Evolutionary conservation across 2,888 invertebrate species (phyloP), one percentile per base, ranked within the genome.

Genomic region (Autographa gamma): DNA sequence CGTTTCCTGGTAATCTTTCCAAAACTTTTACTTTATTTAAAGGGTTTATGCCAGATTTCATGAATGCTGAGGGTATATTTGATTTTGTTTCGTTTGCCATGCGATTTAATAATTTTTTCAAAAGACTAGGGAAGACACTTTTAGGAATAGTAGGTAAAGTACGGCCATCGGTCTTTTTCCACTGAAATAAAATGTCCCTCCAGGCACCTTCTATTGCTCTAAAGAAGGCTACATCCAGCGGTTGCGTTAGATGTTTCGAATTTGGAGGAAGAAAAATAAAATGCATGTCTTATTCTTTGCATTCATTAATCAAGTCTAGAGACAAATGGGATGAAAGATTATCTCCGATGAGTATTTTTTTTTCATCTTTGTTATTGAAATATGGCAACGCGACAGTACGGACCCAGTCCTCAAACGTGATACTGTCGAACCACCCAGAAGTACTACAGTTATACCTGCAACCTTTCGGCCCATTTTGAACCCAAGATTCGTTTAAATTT

Each of bases 401-500:
- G 34, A 90, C 82, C 87, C 87, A 90, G 68, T 90, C 85, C 77
- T 88, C 82, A 80, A 91, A 91, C 58, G 79, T 81, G 11, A 34
- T 71, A 7, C 69, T 43, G 77, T 90, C 90, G 73, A 90, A 87
- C 90, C 89, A 73, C 32, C 90, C 93, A 65, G 82, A 85, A 71
- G 83, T 76, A 4, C 87, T 84, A 4, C 74, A 61, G 79, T 90
- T 93, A 72, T 91, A 94, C 16, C 89, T 48, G 66, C 86, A 60
- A 61, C 85, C n/a, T n/a, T n/a, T n/a, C n/a, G n/a, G n/a, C n/a
- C n/a, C n/a, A n/a, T n/a, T n/a, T n/a, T n/a, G n/a, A 4, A 80
- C 85, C 92, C 93, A 93, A 6, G 86, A 81, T 52, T 85, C 73
- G 78, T 86, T 90, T 34, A 92, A 41, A 64, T 89, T 67, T 72